Conservation (phyloP, 2,888 invertebrate genomes). For the Dynastes maya region DNA sequence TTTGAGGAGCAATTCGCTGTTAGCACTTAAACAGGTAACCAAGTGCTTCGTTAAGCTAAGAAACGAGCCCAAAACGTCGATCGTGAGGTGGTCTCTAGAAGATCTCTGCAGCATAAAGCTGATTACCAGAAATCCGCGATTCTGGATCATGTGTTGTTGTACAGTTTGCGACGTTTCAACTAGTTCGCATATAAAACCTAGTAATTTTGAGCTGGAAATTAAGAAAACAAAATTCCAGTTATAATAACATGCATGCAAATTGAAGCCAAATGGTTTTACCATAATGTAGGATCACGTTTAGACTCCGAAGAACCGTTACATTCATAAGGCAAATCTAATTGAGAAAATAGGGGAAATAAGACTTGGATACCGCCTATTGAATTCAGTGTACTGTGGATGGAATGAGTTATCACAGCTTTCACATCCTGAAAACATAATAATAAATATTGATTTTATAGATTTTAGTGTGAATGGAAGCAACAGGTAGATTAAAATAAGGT, state of each 20-base stretch:
- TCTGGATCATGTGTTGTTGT: conserved; percentile 99
- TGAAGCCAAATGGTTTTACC: conserved; percentile 74
- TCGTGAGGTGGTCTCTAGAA: conserved; percentile 92
- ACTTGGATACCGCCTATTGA: conserved; percentile 99
- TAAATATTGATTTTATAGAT: background rate
- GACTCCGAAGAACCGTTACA: conserved; percentile 81
- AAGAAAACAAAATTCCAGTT: background rate
- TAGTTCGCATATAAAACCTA: conserved; percentile 97
- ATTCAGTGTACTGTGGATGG: conserved; percentile 98
- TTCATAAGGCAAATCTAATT: conserved; percentile 95
- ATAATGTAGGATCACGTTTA: conserved; percentile 90
- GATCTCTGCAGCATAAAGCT: conserved; percentile 97
- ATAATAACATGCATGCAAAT: background rate
- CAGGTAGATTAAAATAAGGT: too few relatives aligned
- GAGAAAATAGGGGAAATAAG: conserved; percentile 97
- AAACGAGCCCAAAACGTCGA: conserved; percentile 94
- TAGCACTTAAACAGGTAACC: conserved; percentile 93
- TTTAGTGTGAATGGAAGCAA: too few relatives aligned
- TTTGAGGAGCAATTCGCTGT: conserved; percentile 91
- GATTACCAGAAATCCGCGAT: conserved; percentile 98
- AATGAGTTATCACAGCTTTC: conserved; percentile 98
- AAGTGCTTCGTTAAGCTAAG: conserved; percentile 93
- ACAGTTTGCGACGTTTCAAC: conserved; percentile 97
- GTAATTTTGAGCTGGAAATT: conserved; percentile 88
- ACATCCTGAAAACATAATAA: conserved; percentile 86